Base-by-base conservation (phyloP, 1,140 invertebrate genomes). In the Cherax quadricarinatus region DNA sequence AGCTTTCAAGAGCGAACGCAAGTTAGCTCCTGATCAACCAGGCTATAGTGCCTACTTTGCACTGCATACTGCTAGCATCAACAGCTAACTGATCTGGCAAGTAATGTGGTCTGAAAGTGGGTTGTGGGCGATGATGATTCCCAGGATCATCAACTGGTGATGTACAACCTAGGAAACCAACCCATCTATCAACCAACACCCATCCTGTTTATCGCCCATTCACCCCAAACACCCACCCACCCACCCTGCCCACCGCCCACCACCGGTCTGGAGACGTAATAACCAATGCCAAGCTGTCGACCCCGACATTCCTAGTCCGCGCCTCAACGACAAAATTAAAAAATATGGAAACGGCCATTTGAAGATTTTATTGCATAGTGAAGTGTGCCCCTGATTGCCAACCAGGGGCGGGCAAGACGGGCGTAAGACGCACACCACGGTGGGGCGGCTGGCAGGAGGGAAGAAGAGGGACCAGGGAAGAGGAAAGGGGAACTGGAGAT, bases 331-430 rank as follows among this genome's bases (percentile, higher is more conserved):
- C 89, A 86, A 86, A 91, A 91, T 91, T 86, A 91, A 91, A 91
- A 86, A 91, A 91, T 80, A 86, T 18, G 81, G 75, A 81, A 91
- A 80, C 86, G 79, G 60, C 70, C 89, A 91, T 91, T 91, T 91
- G 89, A 91, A 86, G 89, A 91, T 91, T 91, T 91, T 91, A 91
- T 91, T 91, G 89, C 89, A 91, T 79, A 91, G 89, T 91, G 83
- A 91, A 91, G 89, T 91, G 75, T 12, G 51, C n/a, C 70, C 3
- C 6, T 75, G 70, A 75, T 75, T 75, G 70, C 70, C 18, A 5
- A n/a, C 6, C n/a, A 9, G 5, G 21, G 5, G n/a, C 21, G 70
- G 5, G n/a, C 70, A 30, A 75, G 7, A 75, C 3, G n/a, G 70
- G 70, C 70, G n/a, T 75, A 75, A 30, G n/a, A n/a, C 70, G n/a